Evolutionary conservation across 2,797 vertebrate genomes (phyloP).

Genomic region (Dendrocincla fuliginosa): DNA sequence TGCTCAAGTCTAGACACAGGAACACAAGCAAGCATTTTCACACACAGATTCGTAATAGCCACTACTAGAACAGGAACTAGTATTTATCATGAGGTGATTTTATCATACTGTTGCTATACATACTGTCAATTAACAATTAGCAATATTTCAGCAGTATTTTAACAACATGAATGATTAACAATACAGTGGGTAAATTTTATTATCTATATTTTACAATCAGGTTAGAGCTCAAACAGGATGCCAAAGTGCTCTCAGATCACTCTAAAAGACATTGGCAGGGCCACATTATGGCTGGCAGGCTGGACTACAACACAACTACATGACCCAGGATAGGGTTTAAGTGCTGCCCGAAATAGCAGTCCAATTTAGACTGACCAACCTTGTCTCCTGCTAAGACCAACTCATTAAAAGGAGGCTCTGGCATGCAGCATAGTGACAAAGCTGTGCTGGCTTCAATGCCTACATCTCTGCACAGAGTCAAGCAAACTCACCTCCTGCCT

Average conservation of each 20-base stretch:
- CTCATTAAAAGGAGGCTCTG: neutral
- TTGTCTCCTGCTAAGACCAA: neutral
- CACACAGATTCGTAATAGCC: neutral
- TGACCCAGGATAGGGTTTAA: neutral
- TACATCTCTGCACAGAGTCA: neutral
- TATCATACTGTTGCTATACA: neutral
- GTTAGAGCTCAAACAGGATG: neutral
- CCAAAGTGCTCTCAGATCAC: neutral
- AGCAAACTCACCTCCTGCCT: neutral
- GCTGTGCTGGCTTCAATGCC: neutral
- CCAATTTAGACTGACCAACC: neutral
- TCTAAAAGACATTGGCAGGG: neutral
- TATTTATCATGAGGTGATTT: neutral
- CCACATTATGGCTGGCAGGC: neutral
- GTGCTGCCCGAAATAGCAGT: neutral
- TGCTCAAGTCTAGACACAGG: neutral
- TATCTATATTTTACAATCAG: neutral
- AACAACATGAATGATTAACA: neutral
- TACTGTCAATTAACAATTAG: neutral
- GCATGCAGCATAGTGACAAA: neutral
- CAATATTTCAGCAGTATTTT: neutral
- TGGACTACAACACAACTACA: neutral
- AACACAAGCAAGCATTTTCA: conserved; percentile 26
- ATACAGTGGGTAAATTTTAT: neutral
- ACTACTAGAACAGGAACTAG: neutral